phyloP scores from a whole-genome alignment of 92 coral and sea anemone genomes.

The Pocillopora grandis region DNA sequence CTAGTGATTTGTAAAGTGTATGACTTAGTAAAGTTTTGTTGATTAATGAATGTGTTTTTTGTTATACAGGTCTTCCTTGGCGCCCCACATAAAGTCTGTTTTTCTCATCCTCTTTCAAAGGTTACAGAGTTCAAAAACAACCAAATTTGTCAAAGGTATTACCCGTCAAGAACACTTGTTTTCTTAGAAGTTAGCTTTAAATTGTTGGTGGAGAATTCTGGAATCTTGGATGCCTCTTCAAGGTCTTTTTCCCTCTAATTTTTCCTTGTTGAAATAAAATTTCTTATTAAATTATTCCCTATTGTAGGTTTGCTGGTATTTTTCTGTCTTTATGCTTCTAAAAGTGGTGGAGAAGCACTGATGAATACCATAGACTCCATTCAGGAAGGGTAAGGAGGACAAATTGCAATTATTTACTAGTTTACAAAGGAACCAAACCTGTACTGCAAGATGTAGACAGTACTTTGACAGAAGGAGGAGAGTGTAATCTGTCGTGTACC shows the following conservation, averaged over 20 bases:
- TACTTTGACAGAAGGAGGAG: not conserved
- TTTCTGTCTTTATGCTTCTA: slow-evolving; percentile 87
- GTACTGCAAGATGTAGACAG: not conserved
- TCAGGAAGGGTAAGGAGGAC: slow-evolving; percentile 72
- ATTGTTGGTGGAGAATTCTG: too few species aligned
- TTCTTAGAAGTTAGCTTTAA: not conserved
- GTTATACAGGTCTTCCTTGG: slow-evolving; percentile 53
- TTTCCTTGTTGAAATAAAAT: not conserved
- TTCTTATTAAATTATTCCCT: not conserved
- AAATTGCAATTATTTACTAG: not conserved
- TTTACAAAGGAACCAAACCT: too few species aligned
- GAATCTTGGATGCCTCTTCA: not conserved
- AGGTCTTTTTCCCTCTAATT: too few species aligned
- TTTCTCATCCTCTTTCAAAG: slow-evolving; percentile 90
- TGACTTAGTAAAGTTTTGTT: not conserved
- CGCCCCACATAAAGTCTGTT: slow-evolving; percentile 75
- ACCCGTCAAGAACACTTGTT: not conserved
- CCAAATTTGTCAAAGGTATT: slow-evolving; percentile 91
- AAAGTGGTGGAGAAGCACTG: slow-evolving; percentile 74
- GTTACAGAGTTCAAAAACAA: slow-evolving; percentile 92
- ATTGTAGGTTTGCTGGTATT: slow-evolving; percentile 83
- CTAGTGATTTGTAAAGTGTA: not conserved
- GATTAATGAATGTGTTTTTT: not conserved
- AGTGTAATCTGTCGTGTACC: not conserved
- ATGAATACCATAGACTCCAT: slow-evolving; percentile 77